phyloP scores from a whole-genome alignment of 2,113 vertebrate species.

The Pipra filicauda region DNA sequence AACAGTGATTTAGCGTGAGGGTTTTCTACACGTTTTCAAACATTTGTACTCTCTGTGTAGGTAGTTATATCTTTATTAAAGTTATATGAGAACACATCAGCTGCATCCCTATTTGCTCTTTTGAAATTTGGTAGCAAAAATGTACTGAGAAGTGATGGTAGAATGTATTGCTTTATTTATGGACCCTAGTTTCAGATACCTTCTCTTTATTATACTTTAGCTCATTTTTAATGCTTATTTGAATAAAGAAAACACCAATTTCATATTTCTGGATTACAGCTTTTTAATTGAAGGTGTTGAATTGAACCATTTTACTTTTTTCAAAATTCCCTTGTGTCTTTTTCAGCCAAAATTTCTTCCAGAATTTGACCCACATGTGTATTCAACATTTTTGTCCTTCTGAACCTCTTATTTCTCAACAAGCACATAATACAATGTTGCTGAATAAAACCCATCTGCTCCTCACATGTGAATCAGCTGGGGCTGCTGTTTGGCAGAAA shows the following conservation, averaged over 20 bases:
- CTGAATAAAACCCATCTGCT: background rate
- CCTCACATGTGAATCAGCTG: constrained; percentile 10
- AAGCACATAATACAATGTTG: background rate
- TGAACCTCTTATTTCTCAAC: background rate
- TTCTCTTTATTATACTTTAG: background rate
- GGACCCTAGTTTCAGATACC: background rate
- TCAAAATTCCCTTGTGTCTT: background rate
- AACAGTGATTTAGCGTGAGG: background rate
- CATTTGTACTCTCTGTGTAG: background rate
- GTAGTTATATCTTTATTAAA: background rate
- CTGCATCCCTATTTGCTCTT: background rate
- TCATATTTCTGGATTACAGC: background rate
- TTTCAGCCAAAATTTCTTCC: background rate
- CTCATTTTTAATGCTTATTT: background rate
- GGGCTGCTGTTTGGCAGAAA: constrained; percentile 2
- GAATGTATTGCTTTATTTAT: background rate
- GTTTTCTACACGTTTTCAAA: background rate
- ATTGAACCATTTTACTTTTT: background rate
- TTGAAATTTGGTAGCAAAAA: background rate
- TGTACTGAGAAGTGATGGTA: background rate
- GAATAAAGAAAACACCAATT: background rate
- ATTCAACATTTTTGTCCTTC: background rate
- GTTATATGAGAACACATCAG: background rate
- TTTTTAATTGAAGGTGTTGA: background rate
- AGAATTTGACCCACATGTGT: background rate